Conservation (phyloP, 2,888 invertebrate species). For the Tanytarsus gracilentus region DNA sequence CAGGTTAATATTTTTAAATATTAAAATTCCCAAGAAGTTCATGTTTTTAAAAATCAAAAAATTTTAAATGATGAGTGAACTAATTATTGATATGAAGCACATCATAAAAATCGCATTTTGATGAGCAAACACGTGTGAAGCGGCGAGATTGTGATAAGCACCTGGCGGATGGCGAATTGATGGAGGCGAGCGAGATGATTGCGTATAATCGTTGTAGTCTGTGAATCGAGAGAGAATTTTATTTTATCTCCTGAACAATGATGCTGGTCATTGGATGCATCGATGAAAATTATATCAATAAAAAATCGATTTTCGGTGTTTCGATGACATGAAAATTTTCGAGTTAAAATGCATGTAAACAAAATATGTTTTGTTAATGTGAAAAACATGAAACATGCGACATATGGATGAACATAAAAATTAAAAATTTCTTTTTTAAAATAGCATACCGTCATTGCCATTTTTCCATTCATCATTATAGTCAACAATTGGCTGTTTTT, state of each 20-base stretch:
- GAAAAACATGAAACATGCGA: constrained; percentile 3
- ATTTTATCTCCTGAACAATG: no score
- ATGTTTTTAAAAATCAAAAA: no score
- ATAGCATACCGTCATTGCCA: constrained; percentile 14
- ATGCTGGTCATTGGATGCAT: no score
- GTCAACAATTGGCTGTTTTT: not conserved
- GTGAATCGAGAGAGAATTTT: constrained; percentile 29
- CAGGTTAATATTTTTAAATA: no score
- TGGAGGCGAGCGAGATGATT: constrained; percentile 26
- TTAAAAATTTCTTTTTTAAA: not conserved
- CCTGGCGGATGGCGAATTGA: constrained; percentile 43
- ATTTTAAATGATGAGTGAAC: constrained; percentile 8
- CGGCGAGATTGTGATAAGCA: constrained; percentile 40
- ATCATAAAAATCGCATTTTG: constrained; percentile 17
- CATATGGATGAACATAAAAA: not conserved
- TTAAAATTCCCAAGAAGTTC: no score
- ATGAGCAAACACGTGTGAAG: no score
- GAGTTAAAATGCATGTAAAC: not conserved
- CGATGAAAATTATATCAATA: no score
- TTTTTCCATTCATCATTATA: constrained; percentile 16
- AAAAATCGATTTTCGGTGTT: no score
- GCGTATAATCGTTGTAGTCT: constrained; percentile 32
- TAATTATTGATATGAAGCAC: constrained; percentile 12
- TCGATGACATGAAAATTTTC: not conserved
- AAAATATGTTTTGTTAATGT: not conserved